Conservation (phyloP, 2,113 vertebrate species). For the Semicossyphus pulcher region DNA sequence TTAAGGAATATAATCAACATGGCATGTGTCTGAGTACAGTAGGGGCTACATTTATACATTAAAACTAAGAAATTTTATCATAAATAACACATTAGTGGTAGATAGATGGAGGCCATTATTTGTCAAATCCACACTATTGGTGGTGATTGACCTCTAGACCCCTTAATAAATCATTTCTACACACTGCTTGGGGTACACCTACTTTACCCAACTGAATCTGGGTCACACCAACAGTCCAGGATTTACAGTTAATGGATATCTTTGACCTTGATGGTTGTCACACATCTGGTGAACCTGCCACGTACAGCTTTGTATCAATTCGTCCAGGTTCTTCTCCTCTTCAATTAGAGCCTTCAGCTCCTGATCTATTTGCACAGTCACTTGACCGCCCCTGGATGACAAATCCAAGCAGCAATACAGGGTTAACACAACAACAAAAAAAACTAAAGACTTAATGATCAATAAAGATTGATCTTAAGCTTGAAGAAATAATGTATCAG, state of each 20-base stretch:
- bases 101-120: not conserved
- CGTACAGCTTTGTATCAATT: slow-evolving; percentile 90
- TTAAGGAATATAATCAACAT: slow-evolving; percentile 79
- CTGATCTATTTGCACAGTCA: accelerated
- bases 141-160: not conserved
- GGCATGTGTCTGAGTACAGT: too few species aligned
- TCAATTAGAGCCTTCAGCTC: slow-evolving; percentile 83
- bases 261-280: slow-evolving; percentile 87
- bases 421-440: not conserved
- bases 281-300: slow-evolving; percentile 89
- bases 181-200: not conserved
- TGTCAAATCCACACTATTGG: not conserved
- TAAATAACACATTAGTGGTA: too few species aligned
- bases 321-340: slow-evolving; percentile 92
- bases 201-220: not conserved
- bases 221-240: not conserved
- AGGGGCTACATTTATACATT: too few species aligned
- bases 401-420: not conserved
- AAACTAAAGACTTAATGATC: not conserved
- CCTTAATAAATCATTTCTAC: too few species aligned
- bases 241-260: slow-evolving; percentile 90
- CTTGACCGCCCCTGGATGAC: slow-evolving; percentile 83
- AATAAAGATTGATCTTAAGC: too few species aligned
- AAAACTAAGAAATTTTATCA: too few species aligned
- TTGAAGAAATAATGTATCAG: too few species aligned